phyloP scores from a whole-genome alignment of 1,140 invertebrate genomes.

The Reticulitermes speratus region DNA sequence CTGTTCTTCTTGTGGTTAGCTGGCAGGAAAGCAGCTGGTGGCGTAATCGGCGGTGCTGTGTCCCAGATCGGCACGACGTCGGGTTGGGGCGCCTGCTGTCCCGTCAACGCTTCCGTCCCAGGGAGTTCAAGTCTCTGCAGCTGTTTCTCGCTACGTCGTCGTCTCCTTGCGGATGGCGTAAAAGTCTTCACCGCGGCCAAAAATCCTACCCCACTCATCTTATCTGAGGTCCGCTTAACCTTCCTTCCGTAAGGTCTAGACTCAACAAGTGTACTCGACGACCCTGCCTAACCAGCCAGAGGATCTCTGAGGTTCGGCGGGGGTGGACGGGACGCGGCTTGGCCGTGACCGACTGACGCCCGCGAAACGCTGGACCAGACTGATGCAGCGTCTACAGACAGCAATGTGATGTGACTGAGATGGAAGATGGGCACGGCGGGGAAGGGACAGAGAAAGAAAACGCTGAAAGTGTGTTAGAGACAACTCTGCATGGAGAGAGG shows the following conservation, averaged over 20 bases:
- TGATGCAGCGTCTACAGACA: slow-evolving; percentile 8
- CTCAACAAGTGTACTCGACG: not conserved
- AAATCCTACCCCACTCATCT: slow-evolving; percentile 62
- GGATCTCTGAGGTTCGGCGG: not conserved
- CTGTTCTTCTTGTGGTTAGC: slow-evolving; percentile 52
- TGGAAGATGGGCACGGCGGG: slow-evolving; percentile 24
- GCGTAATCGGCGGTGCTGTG: slow-evolving; percentile 60
- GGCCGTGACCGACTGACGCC: slow-evolving; percentile 36
- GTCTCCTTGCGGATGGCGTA: slow-evolving; percentile 59
- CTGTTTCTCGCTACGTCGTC: slow-evolving; percentile 38
- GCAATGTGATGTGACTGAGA: slow-evolving; percentile 29
- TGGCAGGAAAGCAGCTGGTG: slow-evolving; percentile 63
- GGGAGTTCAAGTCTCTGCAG: not conserved
- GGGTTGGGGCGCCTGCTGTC: slow-evolving; percentile 46
- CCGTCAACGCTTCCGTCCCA: not conserved
- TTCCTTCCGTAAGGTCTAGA: not conserved
- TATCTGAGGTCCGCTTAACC: not conserved
- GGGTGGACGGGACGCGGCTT: not conserved
- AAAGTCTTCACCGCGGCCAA: slow-evolving; percentile 63
- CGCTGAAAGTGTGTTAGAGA: slow-evolving; percentile 7
- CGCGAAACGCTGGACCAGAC: slow-evolving; percentile 40
- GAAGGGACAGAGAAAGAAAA: slow-evolving; percentile 29
- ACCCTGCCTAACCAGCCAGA: not conserved
- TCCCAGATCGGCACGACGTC: slow-evolving; percentile 60
- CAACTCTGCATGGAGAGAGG: slow-evolving; percentile 30